Conservation (phyloP, 2,888 invertebrate genomes). For the Palloptera scutellata region DNA sequence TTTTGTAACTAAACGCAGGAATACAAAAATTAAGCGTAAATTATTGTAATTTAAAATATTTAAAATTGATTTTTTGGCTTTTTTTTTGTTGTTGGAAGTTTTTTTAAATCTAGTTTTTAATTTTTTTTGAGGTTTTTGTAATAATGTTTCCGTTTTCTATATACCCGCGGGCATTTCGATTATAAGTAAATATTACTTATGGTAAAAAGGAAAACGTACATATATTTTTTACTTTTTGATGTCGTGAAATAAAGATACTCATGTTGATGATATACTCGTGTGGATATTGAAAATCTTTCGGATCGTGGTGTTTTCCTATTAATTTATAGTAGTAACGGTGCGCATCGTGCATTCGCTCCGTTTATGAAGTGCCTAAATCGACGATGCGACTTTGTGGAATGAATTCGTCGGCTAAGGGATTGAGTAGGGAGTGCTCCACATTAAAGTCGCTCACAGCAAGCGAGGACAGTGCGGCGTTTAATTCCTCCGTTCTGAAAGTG, state of each 20-base stretch:
- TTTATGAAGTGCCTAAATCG: conserved; percentile 57
- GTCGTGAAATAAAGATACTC: conserved; percentile 19
- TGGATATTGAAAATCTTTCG: conserved; percentile 26
- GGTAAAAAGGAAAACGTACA: conserved; percentile 5
- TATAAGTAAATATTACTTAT: conserved; percentile 30
- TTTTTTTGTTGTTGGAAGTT: conserved; percentile 34
- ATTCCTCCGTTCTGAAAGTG: conserved; percentile 47
- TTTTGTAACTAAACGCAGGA: conserved; percentile 22
- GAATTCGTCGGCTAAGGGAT: conserved; percentile 87
- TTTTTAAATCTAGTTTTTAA: conserved; percentile 33
- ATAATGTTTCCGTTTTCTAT: conserved; percentile 32
- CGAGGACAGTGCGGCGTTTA: conserved; percentile 61
- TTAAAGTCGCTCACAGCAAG: conserved; percentile 58
- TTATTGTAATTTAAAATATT: conserved; percentile 35
- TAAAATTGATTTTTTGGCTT: conserved; percentile 25
- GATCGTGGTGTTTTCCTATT: conserved; percentile 26
- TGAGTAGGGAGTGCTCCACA: conserved; percentile 75
- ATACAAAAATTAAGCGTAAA: conserved; percentile 31
- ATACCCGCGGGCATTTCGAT: conserved; percentile 24
- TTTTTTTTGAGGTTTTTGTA: conserved; percentile 23
- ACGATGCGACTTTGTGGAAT: conserved; percentile 69
- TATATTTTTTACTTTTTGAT: not conserved
- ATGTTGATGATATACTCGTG: conserved; percentile 31
- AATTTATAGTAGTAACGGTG: not conserved
- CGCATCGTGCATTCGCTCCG: conserved; percentile 10